These are phyloP conservation scores for Linepithema humile DNA, from an alignment of 1,140 invertebrate species.

Conservation along the genomic window DNA sequence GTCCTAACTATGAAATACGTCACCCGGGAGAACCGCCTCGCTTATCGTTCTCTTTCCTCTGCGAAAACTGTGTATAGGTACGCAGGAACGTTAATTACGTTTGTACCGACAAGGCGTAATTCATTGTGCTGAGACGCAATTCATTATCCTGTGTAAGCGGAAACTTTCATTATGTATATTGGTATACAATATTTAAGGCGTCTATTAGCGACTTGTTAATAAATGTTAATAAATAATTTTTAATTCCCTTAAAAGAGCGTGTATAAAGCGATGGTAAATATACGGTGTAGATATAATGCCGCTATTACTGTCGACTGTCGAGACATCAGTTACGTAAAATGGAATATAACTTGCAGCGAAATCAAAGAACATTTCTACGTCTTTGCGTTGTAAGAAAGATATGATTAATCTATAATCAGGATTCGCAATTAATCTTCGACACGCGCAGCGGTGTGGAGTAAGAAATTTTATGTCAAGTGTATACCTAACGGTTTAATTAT, in stretches of 20 bases:
- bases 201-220: background rate
- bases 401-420: constrained; percentile 28
- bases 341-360: background rate
- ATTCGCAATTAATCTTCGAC: constrained; percentile 34
- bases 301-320: background rate
- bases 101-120: constrained; percentile 44
- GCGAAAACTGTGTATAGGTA: constrained; percentile 10
- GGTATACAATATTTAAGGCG: background rate
- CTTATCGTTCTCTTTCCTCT: constrained; percentile 42
- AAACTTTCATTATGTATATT: constrained; percentile 19
- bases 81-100: constrained; percentile 45
- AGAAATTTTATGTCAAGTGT: constrained; percentile 33
- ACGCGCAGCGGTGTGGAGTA: background rate
- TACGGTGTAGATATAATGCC: background rate
- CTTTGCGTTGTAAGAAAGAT: background rate
- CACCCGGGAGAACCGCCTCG: constrained; percentile 36
- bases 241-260: background rate
- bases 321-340: background rate
- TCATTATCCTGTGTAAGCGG: constrained; percentile 10
- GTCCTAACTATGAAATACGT: constrained; percentile 46
- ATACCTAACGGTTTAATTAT: constrained; percentile 45
- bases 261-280: background rate
- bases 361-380: background rate
- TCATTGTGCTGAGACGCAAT: constrained; percentile 4
- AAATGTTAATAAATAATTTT: background rate